phyloP scores from a whole-genome alignment of 2,888 invertebrate genomes.

The Trachelus tabidus region DNA sequence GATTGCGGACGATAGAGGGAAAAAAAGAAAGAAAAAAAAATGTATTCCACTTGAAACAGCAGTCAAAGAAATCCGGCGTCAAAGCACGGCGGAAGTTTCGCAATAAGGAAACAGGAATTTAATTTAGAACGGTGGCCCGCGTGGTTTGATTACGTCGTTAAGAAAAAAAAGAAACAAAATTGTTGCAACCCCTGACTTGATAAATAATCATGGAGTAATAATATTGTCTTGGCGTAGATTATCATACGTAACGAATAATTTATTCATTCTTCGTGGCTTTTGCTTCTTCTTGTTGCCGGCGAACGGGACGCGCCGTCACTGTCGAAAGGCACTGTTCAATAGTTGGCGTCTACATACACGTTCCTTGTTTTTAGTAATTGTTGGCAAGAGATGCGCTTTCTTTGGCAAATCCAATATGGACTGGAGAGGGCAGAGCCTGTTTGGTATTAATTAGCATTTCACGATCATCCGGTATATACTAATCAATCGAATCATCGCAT shows the following conservation, averaged over 20 bases:
- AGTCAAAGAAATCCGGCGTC: too few relatives aligned
- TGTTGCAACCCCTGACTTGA: background rate
- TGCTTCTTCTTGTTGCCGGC: slow-evolving; percentile 16
- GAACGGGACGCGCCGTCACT: slow-evolving; percentile 37
- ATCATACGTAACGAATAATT: slow-evolving; percentile 15
- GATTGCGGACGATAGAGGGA: slow-evolving; percentile 6
- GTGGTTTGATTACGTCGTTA: background rate
- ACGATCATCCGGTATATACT: slow-evolving; percentile 14
- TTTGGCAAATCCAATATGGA: slow-evolving; percentile 43
- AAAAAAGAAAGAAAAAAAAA: slow-evolving; percentile 5
- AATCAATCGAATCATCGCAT: slow-evolving; percentile 33
- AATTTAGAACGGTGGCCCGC: background rate
- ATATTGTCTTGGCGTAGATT: too few relatives aligned
- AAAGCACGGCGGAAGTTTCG: background rate
- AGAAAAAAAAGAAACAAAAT: background rate
- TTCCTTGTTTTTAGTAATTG: slow-evolving; percentile 18
- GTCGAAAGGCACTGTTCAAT: slow-evolving; percentile 12
- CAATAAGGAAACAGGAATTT: background rate
- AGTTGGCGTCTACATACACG: slow-evolving; percentile 20
- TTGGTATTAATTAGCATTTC: slow-evolving; percentile 15
- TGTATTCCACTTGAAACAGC: too few relatives aligned
- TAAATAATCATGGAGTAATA: too few relatives aligned
- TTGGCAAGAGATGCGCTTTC: slow-evolving; percentile 1
- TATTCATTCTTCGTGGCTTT: slow-evolving; percentile 26
- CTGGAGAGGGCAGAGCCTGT: slow-evolving; percentile 62